Percentiles rank a stretch among this genome's conserved stretches.
Evolutionary conservation across 2,113 vertebrate species (phyloP).

Genomic region (Polyodon spathula): DNA sequence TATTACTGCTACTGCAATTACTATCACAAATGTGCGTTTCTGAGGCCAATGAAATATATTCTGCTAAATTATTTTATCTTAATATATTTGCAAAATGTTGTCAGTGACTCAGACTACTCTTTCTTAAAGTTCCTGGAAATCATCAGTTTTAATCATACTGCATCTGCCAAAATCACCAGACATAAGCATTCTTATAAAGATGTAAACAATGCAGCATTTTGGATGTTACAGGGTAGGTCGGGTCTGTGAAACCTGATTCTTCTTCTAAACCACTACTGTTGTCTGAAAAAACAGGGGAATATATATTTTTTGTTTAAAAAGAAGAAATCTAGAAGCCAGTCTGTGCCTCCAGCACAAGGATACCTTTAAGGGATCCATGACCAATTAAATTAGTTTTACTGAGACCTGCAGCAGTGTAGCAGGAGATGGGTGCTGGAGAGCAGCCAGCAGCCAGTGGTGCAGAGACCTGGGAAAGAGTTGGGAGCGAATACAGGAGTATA

Average conservation of each 20-base stretch:
- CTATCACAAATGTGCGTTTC: not conserved
- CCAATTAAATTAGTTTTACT: constrained; percentile 13
- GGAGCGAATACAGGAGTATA: not conserved
- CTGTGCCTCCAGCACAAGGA: constrained; percentile 15
- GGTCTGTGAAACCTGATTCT: constrained; percentile 1
- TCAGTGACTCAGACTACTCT: not conserved
- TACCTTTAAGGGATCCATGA: constrained; percentile 4
- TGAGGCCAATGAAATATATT: no score
- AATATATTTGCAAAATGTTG: constrained; percentile 6
- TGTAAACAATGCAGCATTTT: constrained; percentile 4
- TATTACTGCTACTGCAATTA: no score
- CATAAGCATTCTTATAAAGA: not conserved
- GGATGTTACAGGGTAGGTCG: constrained; percentile 2
- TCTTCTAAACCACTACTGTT: constrained; percentile 8
- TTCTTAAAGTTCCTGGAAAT: constrained; percentile 10
- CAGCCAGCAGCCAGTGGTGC: not conserved
- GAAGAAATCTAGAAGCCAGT: constrained; percentile 30
- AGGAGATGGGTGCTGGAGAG: not conserved
- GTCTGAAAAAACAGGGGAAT: constrained; percentile 10
- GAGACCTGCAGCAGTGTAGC: not conserved
- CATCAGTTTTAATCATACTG: not conserved
- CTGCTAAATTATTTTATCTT: no score
- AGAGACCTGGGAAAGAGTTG: constrained; percentile 5
- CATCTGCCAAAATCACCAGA: not conserved
- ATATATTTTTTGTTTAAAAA: constrained; percentile 12